Base-by-base conservation (phyloP, 2,113 vertebrate genomes). In the Phalacrocorax pelagicus region DNA sequence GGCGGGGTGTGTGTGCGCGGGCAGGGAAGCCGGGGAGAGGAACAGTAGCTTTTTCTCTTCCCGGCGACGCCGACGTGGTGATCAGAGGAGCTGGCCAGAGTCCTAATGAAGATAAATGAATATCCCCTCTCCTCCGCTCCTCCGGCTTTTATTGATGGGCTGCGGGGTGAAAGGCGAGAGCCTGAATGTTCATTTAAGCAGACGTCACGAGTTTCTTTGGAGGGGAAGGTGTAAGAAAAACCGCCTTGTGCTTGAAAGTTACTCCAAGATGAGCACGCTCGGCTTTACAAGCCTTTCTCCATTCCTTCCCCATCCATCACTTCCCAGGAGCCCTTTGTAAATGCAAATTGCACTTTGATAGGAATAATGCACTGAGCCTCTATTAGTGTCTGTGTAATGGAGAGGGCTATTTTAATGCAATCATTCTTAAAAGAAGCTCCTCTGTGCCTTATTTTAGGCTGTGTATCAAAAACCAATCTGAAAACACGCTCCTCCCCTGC, bases 71-170 rank as follows among this genome's bases (percentile, higher is more conserved):
- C 84, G 91, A 92, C 83, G 89, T 52, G 80, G 81, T 94, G 96
- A 97, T 95, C 96, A 96, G 92, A 97, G 97, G 96, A 96, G 97
- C 97, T 96, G 97, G 95, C 97, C 96, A 30, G 92, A 95, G 96
- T 95, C 95, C 94, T 98, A 97, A 98, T 98, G 97, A 98, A 98
- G 98, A 98, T 96, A 95, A 97, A 98, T 98, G 97, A 91, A 72
- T 32, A 63, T 88, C 91, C 84, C 92, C 86, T 92, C 95, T 85
- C 86, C 95, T 93, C 82, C 80, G 16, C 86, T 95, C 94, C 58
- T 89, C 84, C 47, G 34, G 92, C 88, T 95, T 91, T 98, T 98
- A 98, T 98, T 98, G 98, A 98, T 98, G 97, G 97, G 96, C 81
- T 85, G 70, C 1, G 74, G 95, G 97, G 98, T 96, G 97, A 97